A percentile compares a stretch with the other conserved stretches of the same genome.
Conservation (phyloP, 1,140 invertebrate genomes). For the Trachelipus rathkii region DNA sequence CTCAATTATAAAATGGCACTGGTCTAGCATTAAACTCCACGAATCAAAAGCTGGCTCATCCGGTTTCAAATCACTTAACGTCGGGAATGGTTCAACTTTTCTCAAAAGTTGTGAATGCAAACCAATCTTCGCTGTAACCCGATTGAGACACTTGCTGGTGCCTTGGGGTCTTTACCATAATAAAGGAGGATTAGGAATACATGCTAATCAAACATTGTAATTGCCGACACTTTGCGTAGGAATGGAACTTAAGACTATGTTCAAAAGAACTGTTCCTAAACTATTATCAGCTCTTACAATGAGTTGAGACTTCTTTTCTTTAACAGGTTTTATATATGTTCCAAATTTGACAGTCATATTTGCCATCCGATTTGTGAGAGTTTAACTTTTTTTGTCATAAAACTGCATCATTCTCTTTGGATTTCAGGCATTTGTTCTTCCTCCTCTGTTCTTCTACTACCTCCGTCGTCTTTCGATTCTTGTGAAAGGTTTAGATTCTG, state of each 20-base stretch:
- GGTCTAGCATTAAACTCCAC: too few species aligned
- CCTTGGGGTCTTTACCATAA: constrained; percentile 58
- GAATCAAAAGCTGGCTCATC: too few species aligned
- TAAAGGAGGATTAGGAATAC: constrained; percentile 65
- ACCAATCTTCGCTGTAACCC: constrained; percentile 81
- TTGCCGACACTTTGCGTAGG: constrained; percentile 77
- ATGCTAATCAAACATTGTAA: constrained; percentile 83
- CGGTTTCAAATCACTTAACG: too few species aligned
- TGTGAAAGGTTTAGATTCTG: not conserved
- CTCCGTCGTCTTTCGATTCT: not conserved
- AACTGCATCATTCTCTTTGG: constrained; percentile 77
- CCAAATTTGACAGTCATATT: constrained; percentile 79
- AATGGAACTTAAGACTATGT: constrained; percentile 64
- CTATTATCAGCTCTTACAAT: constrained; percentile 81
- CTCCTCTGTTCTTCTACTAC: constrained; percentile 61
- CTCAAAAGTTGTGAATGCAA: constrained; percentile 76
- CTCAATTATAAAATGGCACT: too few species aligned
- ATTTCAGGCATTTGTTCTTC: constrained; percentile 73
- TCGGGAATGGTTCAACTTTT: constrained; percentile 68
- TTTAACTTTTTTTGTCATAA: constrained; percentile 80
- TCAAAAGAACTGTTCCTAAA: constrained; percentile 81
- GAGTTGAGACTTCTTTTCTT: constrained; percentile 73
- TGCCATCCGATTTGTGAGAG: constrained; percentile 78
- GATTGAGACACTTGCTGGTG: constrained; percentile 70
- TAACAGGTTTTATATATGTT: constrained; percentile 75